These are phyloP conservation scores for Bombus affinis DNA, from an alignment of 1,140 invertebrate species.

Conservation along the genomic window DNA sequence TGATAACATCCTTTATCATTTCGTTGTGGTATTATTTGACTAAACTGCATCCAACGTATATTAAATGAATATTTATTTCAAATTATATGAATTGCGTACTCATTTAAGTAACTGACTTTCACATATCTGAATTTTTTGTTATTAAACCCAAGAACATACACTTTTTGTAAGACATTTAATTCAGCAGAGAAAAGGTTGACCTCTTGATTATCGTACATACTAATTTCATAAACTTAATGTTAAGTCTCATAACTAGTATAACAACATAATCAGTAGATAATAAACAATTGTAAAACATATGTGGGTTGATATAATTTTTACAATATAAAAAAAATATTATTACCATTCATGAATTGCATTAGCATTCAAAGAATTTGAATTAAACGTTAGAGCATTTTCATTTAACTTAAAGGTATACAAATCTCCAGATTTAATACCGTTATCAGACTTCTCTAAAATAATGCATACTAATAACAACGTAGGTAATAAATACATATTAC, in stretches of 20 bases:
- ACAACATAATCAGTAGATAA: background rate
- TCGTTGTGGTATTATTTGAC: background rate
- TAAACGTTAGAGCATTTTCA: background rate
- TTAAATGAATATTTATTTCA: background rate
- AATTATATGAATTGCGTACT: background rate
- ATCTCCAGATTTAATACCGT: constrained; percentile 20
- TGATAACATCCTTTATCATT: background rate
- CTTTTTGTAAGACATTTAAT: background rate
- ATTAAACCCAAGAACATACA: background rate
- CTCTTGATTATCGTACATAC: background rate
- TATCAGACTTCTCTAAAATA: constrained; percentile 8
- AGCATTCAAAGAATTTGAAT: background rate
- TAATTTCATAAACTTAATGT: constrained; percentile 13
- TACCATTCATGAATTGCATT: constrained; percentile 6
- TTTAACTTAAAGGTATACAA: background rate
- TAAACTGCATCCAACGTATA: background rate
- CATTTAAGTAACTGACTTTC: constrained; percentile 15
- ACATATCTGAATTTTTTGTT: background rate
- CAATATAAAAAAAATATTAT: background rate
- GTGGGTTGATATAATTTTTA: background rate
- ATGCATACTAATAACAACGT: constrained; percentile 42
- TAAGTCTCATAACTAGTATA: background rate
- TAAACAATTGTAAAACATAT: background rate
- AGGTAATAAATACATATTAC: constrained; percentile 61
- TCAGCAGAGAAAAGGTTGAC: background rate